Conservation (phyloP, 2,888 invertebrate genomes). For the Nebria brevicollis region DNA sequence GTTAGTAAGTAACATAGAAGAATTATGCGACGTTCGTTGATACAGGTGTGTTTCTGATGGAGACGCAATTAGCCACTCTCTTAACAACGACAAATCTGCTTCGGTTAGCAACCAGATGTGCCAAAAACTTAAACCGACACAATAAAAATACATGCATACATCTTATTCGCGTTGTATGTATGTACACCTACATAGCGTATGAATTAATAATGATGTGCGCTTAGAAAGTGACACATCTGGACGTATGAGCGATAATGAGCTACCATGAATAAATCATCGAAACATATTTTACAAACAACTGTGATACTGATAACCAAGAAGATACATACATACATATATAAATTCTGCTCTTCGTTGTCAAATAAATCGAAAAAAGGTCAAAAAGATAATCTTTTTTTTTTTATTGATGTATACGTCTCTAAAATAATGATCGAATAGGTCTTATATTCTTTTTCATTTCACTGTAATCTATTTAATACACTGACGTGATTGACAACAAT, state of each 20-base stretch:
- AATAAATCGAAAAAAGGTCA: background rate
- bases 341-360: background rate
- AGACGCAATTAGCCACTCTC: conserved; percentile 10
- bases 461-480: background rate
- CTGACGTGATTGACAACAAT: background rate
- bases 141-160: conserved; percentile 5
- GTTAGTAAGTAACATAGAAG: background rate
- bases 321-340: too few species aligned
- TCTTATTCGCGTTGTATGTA: background rate
- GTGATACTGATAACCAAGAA: too few species aligned
- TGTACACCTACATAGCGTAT: background rate
- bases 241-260: conserved; percentile 14
- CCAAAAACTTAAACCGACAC: conserved; percentile 8
- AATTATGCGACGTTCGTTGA: background rate
- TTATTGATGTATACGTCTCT: background rate
- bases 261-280: conserved; percentile 8
- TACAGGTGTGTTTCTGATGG: conserved; percentile 20
- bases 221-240: background rate
- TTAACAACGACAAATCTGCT: background rate
- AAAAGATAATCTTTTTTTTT: background rate
- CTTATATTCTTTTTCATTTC: background rate
- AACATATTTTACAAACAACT: background rate
- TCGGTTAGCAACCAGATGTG: conserved; percentile 2
- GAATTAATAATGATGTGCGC: conserved; percentile 10
- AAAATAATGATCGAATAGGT: conserved; percentile 1